Evolutionary conservation across 2,888 invertebrate species (phyloP).

Genomic region (Caenorhabditis sp.): DNA sequence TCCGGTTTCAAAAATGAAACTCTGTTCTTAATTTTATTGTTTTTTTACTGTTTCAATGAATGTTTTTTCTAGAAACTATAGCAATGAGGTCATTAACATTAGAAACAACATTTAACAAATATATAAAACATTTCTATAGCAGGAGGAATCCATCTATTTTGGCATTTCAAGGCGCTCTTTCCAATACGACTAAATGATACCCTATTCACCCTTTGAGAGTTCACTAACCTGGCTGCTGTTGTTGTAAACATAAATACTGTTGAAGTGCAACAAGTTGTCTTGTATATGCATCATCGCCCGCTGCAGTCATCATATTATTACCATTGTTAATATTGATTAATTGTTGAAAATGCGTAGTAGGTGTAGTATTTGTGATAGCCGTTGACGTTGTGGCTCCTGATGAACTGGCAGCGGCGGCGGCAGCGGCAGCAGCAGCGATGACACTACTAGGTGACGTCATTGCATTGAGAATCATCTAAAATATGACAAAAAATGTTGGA

Average conservation of each 20-base stretch:
- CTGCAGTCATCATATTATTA: neutral
- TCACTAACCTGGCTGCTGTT: neutral
- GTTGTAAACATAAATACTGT: neutral
- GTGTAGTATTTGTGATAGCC: no score
- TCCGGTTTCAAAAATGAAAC: no score
- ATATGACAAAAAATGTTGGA: neutral
- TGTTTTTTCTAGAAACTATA: no score
- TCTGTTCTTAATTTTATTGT: no score
- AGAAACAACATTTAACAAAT: no score
- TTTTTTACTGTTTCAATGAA: no score
- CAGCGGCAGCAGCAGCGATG: neutral
- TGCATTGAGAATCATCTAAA: neutral
- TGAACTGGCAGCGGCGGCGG: neutral
- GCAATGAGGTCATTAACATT: no score
- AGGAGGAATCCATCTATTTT: no score
- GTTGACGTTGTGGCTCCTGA: neutral
- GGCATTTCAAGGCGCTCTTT: no score
- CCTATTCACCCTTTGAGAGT: no score
- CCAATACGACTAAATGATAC: no score
- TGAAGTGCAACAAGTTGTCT: conserved; percentile 1
- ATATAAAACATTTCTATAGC: no score
- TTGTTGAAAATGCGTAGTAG: neutral
- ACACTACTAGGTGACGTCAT: neutral
- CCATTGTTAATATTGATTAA: neutral
- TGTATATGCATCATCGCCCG: neutral